Conservation (phyloP, 2,797 vertebrate genomes). For the Triplophysa yarkandensis region DNA sequence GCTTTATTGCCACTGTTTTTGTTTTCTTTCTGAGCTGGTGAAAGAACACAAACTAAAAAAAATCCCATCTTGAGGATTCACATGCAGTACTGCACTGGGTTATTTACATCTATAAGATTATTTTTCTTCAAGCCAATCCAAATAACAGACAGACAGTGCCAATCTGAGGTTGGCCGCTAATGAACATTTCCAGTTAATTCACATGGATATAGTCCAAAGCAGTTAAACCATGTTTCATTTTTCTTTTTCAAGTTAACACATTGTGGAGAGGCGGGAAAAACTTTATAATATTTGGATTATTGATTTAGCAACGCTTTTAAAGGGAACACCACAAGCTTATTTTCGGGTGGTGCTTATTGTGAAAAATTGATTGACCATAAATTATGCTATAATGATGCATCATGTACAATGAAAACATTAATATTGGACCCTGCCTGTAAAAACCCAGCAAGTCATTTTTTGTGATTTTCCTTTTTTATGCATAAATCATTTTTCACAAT, state of each 20-base stretch:
- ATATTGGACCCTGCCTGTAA: no score
- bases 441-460: no score
- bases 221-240: slow-evolving; percentile 35
- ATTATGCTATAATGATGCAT: no score
- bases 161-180: background rate
- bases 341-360: no score
- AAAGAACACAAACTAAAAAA: slow-evolving; percentile 17
- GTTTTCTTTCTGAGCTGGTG: slow-evolving; percentile 34
- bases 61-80: slow-evolving; percentile 14
- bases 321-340: background rate
- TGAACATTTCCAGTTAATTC: background rate
- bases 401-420: no score
- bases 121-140: background rate
- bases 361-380: background rate
- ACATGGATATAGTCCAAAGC: slow-evolving; percentile 5
- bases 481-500: no score
- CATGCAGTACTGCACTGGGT: background rate
- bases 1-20: slow-evolving; percentile 63
- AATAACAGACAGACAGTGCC: background rate
- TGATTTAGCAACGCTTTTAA: background rate
- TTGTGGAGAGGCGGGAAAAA: slow-evolving; percentile 26
- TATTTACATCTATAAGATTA: background rate
- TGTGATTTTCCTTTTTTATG: no score
- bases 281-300: slow-evolving; percentile 16
- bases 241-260: slow-evolving; percentile 14